A percentile compares a stretch with the other conserved stretches of the same genome.
Conservation (phyloP, 2,888 invertebrate species). For the Sisyra terminalis region DNA sequence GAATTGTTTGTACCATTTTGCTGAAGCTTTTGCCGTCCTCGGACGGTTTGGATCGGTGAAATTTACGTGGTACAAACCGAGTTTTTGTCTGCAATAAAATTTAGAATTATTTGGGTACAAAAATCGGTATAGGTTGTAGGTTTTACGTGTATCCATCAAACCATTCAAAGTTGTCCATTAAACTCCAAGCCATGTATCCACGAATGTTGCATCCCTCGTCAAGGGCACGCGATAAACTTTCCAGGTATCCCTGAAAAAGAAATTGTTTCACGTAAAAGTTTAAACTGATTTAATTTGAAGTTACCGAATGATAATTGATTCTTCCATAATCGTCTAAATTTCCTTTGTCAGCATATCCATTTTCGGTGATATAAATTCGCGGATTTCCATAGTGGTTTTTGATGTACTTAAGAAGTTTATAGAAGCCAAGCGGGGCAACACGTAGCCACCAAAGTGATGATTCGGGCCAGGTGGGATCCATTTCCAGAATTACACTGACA, state of each 20-base stretch:
- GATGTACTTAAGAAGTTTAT: constrained; percentile 39
- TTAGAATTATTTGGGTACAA: neutral
- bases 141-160: constrained; percentile 53
- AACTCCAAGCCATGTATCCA: constrained; percentile 61
- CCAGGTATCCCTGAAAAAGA: no score
- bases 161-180: constrained; percentile 77
- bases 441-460: neutral
- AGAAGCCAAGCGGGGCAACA: constrained; percentile 40
- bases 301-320: constrained; percentile 31
- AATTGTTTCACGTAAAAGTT: no score
- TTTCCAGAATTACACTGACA: constrained; percentile 36
- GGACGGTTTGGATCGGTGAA: constrained; percentile 4
- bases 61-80: constrained; percentile 6
- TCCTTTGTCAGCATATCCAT: constrained; percentile 37
- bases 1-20: neutral
- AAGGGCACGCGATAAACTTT: constrained; percentile 24
- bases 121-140: neutral
- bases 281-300: constrained; percentile 2
- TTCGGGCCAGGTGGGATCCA: constrained; percentile 36
- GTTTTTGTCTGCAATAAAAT: constrained; percentile 1
- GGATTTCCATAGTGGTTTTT: constrained; percentile 37
- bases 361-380: constrained; percentile 40
- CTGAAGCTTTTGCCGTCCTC: constrained; percentile 1
- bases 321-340: constrained; percentile 31
- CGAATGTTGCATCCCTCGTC: constrained; percentile 39